Evolutionary conservation across 2,113 vertebrate genomes (phyloP).

Genomic region (Tauraco erythrolophus): DNA sequence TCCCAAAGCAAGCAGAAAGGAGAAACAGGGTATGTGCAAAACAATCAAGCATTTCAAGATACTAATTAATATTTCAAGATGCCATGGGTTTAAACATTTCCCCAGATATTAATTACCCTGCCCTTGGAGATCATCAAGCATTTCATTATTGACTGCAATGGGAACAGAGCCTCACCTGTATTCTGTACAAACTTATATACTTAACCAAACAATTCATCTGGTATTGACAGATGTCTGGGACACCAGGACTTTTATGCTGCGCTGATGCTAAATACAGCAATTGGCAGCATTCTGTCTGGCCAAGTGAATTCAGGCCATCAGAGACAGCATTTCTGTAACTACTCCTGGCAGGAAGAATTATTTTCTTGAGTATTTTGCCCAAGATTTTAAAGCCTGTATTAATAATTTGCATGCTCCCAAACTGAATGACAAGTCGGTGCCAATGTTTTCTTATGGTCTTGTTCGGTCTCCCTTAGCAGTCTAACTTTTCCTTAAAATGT

Average conservation of each 20-base stretch:
- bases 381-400: neutral
- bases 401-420: neutral
- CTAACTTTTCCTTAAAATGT: neutral
- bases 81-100: neutral
- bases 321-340: neutral
- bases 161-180: slow-evolving; percentile 7
- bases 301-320: slow-evolving; percentile 22
- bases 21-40: neutral
- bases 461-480: neutral
- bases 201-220: slow-evolving; percentile 24
- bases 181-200: neutral
- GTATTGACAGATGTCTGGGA: slow-evolving; percentile 34
- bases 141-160: neutral
- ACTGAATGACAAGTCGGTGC: neutral
- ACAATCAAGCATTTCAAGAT: neutral
- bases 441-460: neutral
- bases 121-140: neutral
- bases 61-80: slow-evolving; percentile 22
- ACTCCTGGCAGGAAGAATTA: neutral
- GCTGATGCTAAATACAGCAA: slow-evolving; percentile 38
- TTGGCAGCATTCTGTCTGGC: neutral
- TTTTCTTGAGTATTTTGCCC: neutral
- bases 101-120: neutral
- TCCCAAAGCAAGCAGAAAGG: neutral
- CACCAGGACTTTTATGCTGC: slow-evolving; percentile 8